These are phyloP conservation scores for Microtus montanus DNA, from an alignment of 2,113 vertebrate species.

Conservation along the genomic window DNA sequence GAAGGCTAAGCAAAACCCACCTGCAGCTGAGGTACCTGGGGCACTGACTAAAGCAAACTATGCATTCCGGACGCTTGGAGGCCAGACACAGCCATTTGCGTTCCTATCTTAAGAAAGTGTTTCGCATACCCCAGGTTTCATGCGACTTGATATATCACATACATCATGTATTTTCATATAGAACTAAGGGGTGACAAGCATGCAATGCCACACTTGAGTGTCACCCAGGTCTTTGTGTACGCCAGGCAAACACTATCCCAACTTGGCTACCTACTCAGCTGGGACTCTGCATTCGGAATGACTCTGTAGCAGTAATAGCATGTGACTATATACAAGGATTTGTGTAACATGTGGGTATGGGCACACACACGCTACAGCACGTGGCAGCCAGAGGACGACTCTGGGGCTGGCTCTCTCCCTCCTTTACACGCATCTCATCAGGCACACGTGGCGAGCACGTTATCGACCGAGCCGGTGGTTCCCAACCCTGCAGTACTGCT, in stretches of 20 bases:
- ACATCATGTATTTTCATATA: no score
- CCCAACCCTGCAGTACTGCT: not conserved
- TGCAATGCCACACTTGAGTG: not conserved
- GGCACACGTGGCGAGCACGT: no score
- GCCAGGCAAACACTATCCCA: not conserved
- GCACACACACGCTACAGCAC: not conserved
- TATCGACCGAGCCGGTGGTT: not conserved
- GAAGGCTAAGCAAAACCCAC: not conserved
- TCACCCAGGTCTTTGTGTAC: not conserved
- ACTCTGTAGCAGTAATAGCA: not conserved
- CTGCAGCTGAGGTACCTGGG: not conserved
- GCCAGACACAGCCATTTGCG: not conserved
- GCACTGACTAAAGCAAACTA: not conserved
- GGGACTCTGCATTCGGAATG: no score
- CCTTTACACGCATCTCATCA: not conserved
- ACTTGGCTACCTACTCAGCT: not conserved
- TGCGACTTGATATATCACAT: not conserved
- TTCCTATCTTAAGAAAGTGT: not conserved
- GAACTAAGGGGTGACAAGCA: not conserved
- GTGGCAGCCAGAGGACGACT: not conserved
- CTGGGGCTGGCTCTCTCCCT: not conserved
- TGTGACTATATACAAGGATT: not conserved
- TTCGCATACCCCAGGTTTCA: not conserved
- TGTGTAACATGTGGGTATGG: not conserved
- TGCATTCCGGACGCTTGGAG: not conserved